Percentiles rank a stretch among this genome's conserved stretches.
These are phyloP conservation scores for Macaria notata DNA, from an alignment of 2,888 invertebrate species.

Conservation along the genomic window DNA sequence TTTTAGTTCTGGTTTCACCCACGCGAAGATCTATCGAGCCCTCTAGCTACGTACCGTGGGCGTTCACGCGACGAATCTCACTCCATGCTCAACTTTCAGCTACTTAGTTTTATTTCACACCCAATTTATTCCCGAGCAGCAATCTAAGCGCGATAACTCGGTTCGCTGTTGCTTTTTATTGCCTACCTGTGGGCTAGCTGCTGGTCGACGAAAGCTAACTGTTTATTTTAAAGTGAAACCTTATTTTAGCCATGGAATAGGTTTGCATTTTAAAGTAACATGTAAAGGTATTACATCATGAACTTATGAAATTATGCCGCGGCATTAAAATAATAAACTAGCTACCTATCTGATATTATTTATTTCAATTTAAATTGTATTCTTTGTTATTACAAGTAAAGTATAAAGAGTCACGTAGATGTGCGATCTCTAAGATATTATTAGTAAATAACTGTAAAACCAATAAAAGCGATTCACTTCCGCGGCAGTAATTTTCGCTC, in stretches of 20 bases:
- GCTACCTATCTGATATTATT: too few relatives aligned
- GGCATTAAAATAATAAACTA: too few relatives aligned
- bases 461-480: slow-evolving; percentile 16
- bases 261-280: too few relatives aligned
- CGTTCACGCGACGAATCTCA: slow-evolving; percentile 25
- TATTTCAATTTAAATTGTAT: too few relatives aligned
- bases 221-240: background rate
- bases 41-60: slow-evolving; percentile 31
- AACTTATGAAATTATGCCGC: too few relatives aligned
- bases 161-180: slow-evolving; percentile 46
- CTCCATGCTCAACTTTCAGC: slow-evolving; percentile 60
- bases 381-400: too few relatives aligned
- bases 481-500: slow-evolving; percentile 11
- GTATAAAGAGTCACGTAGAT: too few relatives aligned
- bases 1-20: too few relatives aligned
- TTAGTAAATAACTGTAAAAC: slow-evolving; percentile 5
- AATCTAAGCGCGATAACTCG: slow-evolving; percentile 53
- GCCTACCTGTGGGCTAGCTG: slow-evolving; percentile 37
- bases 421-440: background rate
- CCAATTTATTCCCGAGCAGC: slow-evolving; percentile 55
- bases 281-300: too few relatives aligned
- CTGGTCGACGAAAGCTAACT: slow-evolving; percentile 2
- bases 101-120: slow-evolving; percentile 69
- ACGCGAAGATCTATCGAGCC: too few relatives aligned
- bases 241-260: background rate